phyloP scores from a whole-genome alignment of 2,797 vertebrate species.

The Arnoldichthys spilopterus region DNA sequence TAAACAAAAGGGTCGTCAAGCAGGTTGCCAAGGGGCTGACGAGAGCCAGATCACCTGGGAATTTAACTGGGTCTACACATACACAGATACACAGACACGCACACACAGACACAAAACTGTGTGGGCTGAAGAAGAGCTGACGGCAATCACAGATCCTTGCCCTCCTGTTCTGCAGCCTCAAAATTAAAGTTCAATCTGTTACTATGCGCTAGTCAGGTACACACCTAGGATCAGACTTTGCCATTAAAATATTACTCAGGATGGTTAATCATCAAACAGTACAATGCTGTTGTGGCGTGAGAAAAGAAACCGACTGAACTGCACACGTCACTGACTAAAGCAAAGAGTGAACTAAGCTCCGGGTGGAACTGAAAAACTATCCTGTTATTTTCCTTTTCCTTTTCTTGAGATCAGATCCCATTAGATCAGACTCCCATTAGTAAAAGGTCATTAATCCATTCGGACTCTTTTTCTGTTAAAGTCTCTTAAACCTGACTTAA shows the following conservation, averaged over 20 bases:
- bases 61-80: constrained; percentile 54
- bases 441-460: no score
- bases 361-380: no score
- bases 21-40: constrained; percentile 76
- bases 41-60: constrained; percentile 81
- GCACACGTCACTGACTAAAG: not conserved
- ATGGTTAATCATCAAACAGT: constrained; percentile 53
- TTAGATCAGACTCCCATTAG: no score
- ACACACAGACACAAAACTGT: constrained; percentile 25
- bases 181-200: constrained; percentile 55
- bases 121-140: constrained; percentile 13
- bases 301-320: constrained; percentile 19
- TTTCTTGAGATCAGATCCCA: no score
- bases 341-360: constrained; percentile 20
- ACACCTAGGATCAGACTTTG: constrained; percentile 41
- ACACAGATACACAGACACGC: not conserved
- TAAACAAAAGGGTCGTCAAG: constrained; percentile 77
- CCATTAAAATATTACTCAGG: constrained; percentile 44
- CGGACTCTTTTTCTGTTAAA: no score
- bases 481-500: no score
- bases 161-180: constrained; percentile 24
- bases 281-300: not conserved
- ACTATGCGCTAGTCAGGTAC: constrained; percentile 17
- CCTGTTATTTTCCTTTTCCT: no score
- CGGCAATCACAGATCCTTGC: constrained; percentile 1